phyloP scores from a whole-genome alignment of 2,113 vertebrate genomes.

The Chloroceryle aenea region DNA sequence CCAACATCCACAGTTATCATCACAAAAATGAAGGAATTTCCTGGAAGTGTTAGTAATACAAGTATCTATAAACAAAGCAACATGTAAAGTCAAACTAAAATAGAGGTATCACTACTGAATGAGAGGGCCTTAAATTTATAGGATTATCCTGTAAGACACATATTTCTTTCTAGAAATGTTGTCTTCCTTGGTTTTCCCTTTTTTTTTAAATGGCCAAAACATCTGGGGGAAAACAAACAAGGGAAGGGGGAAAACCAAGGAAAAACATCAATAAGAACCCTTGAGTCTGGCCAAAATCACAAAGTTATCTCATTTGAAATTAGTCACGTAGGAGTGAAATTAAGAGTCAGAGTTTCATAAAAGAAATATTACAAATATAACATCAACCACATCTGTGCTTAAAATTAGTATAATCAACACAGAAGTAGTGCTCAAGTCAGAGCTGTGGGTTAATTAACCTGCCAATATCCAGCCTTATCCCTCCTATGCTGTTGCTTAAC shows the following conservation, averaged over 20 bases:
- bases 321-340: not conserved
- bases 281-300: not conserved
- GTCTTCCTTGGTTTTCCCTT: not conserved
- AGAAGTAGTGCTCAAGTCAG: not conserved
- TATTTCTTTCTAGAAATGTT: not conserved
- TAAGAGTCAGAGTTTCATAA: not conserved
- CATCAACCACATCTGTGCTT: not conserved
- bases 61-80: not conserved
- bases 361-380: not conserved
- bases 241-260: not conserved
- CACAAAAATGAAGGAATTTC: not conserved
- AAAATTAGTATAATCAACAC: not conserved
- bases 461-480: not conserved
- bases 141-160: not conserved
- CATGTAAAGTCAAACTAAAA: not conserved
- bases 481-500: not conserved
- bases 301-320: not conserved
- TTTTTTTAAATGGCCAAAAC: not conserved
- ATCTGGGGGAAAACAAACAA: not conserved
- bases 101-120: not conserved
- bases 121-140: not conserved
- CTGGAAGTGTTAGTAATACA: not conserved
- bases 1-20: not conserved
- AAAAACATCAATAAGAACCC: not conserved
- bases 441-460: constrained; percentile 5